phyloP scores from a whole-genome alignment of 2,888 invertebrate species.

The Atethmia centrago region DNA sequence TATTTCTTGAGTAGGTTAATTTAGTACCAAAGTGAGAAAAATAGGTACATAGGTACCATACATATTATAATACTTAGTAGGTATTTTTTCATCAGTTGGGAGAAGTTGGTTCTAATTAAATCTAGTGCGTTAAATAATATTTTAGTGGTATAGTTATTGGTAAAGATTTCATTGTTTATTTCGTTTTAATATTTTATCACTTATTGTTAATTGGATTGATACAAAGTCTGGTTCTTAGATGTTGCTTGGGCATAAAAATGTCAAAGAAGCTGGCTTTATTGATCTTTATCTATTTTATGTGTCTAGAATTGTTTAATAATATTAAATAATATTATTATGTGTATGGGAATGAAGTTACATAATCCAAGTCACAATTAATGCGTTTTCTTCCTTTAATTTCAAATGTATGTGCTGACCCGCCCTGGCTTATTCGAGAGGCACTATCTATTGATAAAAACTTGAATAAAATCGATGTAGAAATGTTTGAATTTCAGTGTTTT shows the following conservation, averaged over 20 bases:
- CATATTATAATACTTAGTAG: not conserved
- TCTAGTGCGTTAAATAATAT: conserved; percentile 2
- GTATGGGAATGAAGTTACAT: not conserved
- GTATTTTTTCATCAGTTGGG: not conserved
- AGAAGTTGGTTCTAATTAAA: not conserved
- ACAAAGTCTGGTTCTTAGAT: conserved; percentile 42
- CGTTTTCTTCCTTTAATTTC: not conserved
- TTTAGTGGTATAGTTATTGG: conserved; percentile 7
- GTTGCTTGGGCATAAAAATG: conserved; percentile 17
- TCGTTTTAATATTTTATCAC: conserved; percentile 24
- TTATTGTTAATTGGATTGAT: conserved; percentile 22
- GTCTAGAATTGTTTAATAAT: not conserved
- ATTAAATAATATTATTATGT: not conserved
- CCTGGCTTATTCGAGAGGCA: not conserved
- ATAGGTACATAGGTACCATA: not conserved
- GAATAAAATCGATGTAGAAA: not conserved
- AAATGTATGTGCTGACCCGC: not conserved
- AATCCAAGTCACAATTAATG: not conserved
- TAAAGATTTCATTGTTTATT: conserved; percentile 15
- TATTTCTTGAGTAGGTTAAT: not conserved
- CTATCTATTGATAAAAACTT: not conserved
- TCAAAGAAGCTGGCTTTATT: conserved; percentile 29
- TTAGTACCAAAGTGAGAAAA: not conserved
- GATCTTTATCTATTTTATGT: conserved; percentile 45
- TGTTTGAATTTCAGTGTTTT: not conserved